These are phyloP conservation scores for Callipepla squamata DNA, from an alignment of 2,113 vertebrate species.

Conservation along the genomic window DNA sequence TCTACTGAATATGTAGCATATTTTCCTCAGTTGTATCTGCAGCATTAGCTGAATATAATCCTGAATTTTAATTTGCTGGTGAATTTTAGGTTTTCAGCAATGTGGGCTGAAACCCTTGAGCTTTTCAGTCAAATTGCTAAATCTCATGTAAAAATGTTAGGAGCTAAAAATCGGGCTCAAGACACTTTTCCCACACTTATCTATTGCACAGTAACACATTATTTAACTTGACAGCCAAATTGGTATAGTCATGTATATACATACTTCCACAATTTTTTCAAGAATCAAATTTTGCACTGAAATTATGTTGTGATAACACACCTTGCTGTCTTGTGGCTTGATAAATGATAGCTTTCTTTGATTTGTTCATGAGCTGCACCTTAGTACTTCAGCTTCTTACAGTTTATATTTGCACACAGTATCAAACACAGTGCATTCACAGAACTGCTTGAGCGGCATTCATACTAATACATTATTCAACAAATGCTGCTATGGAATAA, in stretches of 20 bases:
- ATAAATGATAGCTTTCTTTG: background rate
- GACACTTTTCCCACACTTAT: background rate
- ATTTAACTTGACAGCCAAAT: slow-evolving; percentile 1
- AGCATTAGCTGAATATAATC: background rate
- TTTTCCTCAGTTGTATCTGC: background rate
- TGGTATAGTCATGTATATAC: background rate
- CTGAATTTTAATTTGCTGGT: background rate
- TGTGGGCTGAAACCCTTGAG: background rate
- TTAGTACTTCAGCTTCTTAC: background rate
- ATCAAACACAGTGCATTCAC: background rate
- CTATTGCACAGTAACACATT: background rate
- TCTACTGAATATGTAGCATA: background rate
- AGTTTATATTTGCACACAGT: background rate
- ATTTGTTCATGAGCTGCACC: background rate
- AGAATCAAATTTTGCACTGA: slow-evolving; percentile 12
- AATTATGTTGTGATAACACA: background rate
- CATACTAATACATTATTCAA: slow-evolving; percentile 25
- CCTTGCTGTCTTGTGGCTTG: background rate
- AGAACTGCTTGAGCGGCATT: background rate
- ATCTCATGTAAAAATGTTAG: background rate
- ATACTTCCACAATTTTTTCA: background rate
- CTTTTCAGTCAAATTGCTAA: background rate
- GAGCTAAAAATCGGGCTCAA: background rate
- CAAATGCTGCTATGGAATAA: background rate
- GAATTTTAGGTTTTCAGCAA: background rate